A percentile compares a stretch with the other conserved stretches of the same genome.
phyloP scores from a whole-genome alignment of 2,797 vertebrate genomes.

The Sebastes trivittatus region DNA sequence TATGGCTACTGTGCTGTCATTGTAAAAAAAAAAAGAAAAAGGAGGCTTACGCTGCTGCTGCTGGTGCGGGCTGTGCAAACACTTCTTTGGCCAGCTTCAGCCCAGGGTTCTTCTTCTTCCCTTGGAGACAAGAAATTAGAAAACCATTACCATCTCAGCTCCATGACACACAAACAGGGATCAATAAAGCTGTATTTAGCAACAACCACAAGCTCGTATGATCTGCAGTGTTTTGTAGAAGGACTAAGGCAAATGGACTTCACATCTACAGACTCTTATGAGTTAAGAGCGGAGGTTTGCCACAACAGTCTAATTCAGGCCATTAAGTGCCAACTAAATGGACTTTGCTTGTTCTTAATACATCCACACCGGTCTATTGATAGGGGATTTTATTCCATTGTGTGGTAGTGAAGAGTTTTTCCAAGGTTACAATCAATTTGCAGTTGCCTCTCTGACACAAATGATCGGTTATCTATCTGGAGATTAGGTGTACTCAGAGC shows the following conservation, averaged over 20 bases:
- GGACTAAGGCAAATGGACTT: background rate
- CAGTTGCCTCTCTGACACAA: conserved; percentile 16
- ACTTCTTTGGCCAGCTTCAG: conserved; percentile 93
- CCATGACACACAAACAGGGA: background rate
- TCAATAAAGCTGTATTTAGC: conserved; percentile 5
- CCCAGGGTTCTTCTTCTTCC: conserved; percentile 91
- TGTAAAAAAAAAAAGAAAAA: background rate
- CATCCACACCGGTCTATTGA: background rate
- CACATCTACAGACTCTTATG: background rate
- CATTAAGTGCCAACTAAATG: background rate
- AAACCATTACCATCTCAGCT: background rate
- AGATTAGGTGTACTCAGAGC: conserved; percentile 58
- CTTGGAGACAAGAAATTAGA: conserved; percentile 65
- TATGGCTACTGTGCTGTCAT: background rate
- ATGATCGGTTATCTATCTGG: conserved; percentile 55
- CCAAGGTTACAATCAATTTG: conserved; percentile 25
- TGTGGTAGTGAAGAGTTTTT: conserved; percentile 4
- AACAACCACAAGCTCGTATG: background rate
- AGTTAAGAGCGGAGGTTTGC: background rate
- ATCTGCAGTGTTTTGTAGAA: background rate
- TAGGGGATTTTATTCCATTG: background rate
- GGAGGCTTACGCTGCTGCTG: conserved; percentile 87
- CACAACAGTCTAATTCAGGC: background rate
- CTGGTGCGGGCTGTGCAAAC: conserved; percentile 88
- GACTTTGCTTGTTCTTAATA: background rate